Evolutionary conservation across 2,888 invertebrate genomes (phyloP).

Genomic region (Harpalus rufipes): DNA sequence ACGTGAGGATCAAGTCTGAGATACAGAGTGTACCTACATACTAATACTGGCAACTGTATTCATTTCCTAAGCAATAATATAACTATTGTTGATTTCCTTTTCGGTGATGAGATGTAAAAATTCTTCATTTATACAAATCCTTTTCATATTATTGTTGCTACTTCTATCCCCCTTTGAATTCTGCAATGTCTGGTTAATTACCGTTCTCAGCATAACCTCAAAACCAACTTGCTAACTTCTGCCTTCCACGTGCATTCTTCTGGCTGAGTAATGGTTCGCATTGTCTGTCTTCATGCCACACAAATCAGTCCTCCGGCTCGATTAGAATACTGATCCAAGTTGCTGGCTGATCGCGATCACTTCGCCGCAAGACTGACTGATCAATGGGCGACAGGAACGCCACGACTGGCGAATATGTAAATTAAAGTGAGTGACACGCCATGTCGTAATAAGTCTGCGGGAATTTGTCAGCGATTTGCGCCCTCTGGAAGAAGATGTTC

Average conservation of each 20-base stretch:
- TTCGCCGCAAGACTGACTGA: constrained; percentile 32
- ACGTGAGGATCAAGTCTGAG: too few species aligned
- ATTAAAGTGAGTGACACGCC: constrained; percentile 56
- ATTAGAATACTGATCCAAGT: constrained; percentile 63
- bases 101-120: too few species aligned
- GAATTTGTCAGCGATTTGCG: constrained; percentile 64
- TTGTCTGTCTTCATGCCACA: constrained; percentile 64
- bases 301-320: constrained; percentile 57
- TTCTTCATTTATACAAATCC: too few species aligned
- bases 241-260: constrained; percentile 26
- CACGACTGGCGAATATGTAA: constrained; percentile 64
- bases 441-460: constrained; percentile 62
- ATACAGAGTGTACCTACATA: too few species aligned
- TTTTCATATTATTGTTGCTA: too few species aligned
- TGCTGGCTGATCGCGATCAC: constrained; percentile 16
- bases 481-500: constrained; percentile 48
- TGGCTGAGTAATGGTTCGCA: constrained; percentile 63
- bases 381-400: constrained; percentile 41
- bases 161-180: too few species aligned
- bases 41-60: too few species aligned
- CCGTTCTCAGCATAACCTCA: background rate
- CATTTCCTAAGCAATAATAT: too few species aligned
- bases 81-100: too few species aligned
- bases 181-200: background rate
- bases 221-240: constrained; percentile 7